A percentile compares a stretch with the other conserved stretches of the same genome.
Evolutionary conservation across 2,888 invertebrate genomes (phyloP).

Genomic region (Volucella inanis): DNA sequence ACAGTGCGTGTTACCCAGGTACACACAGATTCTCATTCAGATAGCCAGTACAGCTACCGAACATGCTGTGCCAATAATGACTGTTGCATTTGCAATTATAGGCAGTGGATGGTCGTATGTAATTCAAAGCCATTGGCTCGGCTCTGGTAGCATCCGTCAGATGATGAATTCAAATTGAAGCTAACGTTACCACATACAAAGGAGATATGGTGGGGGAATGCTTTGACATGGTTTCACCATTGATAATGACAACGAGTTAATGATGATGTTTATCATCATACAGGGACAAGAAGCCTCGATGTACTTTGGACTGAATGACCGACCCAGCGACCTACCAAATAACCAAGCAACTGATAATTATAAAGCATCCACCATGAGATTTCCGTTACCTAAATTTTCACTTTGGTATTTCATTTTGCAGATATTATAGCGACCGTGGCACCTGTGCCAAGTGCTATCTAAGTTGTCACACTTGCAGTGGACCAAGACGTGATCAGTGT

Average conservation of each 20-base stretch:
- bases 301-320: too few species aligned
- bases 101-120: background rate
- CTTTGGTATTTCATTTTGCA: slow-evolving; percentile 79
- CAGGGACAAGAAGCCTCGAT: background rate
- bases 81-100: slow-evolving; percentile 11
- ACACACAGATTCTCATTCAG: background rate
- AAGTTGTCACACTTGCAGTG: slow-evolving; percentile 93
- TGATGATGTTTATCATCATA: slow-evolving; percentile 25
- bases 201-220: background rate
- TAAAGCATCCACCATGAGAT: background rate
- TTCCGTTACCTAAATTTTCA: slow-evolving; percentile 32
- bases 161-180: slow-evolving; percentile 51
- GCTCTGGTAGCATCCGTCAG: slow-evolving; percentile 1
- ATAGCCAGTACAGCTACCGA: too few species aligned
- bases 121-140: slow-evolving; percentile 6
- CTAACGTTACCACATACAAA: slow-evolving; percentile 5
- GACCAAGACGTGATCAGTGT: slow-evolving; percentile 92
- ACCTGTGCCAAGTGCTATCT: slow-evolving; percentile 92
- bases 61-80: slow-evolving; percentile 8
- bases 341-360: slow-evolving; percentile 29
- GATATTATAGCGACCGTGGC: slow-evolving; percentile 94
- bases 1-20: background rate
- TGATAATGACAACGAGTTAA: slow-evolving; percentile 42
- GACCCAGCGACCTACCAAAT: background rate
- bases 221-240: slow-evolving; percentile 5